These are phyloP conservation scores for Drosophila aff. DNA, from an alignment of 1,140 invertebrate species.

Conservation along the genomic window DNA sequence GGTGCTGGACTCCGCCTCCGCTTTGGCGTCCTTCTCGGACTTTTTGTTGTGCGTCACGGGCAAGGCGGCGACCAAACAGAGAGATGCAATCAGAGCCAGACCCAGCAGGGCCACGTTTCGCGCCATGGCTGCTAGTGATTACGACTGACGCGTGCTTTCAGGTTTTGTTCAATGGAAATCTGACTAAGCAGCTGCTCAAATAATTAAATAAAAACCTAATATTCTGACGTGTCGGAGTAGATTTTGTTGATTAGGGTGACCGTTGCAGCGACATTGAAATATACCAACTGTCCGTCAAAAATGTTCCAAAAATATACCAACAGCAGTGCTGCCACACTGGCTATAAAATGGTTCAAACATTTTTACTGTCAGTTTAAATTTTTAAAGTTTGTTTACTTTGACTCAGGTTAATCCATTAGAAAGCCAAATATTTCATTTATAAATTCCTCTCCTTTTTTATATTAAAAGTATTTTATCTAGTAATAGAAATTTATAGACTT, in stretches of 20 bases:
- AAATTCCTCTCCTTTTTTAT: too few relatives aligned
- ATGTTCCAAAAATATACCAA: constrained; percentile 3
- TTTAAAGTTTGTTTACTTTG: background rate
- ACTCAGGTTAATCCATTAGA: too few relatives aligned
- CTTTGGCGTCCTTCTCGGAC: constrained; percentile 47
- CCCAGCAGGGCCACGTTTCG: constrained; percentile 40
- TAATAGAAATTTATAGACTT: too few relatives aligned
- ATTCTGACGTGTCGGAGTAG: constrained; percentile 49
- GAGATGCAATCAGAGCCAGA: constrained; percentile 25
- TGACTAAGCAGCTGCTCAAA: constrained; percentile 43
- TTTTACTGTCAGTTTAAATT: background rate
- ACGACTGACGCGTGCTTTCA: background rate
- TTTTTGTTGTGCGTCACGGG: constrained; percentile 79
- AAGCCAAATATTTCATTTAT: too few relatives aligned
- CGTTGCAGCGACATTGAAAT: background rate
- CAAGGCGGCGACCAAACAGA: constrained; percentile 37
- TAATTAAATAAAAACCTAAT: constrained; percentile 32
- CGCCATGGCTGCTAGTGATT: constrained; percentile 40
- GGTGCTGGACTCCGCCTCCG: constrained; percentile 48
- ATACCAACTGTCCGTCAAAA: background rate
- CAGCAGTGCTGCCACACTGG: background rate
- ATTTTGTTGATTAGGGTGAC: constrained; percentile 10
- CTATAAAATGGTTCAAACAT: too few relatives aligned
- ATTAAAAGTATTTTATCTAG: too few relatives aligned
- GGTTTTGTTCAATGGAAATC: constrained; percentile 23